Percentiles rank a stretch among this genome's conserved stretches.
Conservation (phyloP, 2,888 invertebrate species). For the Platycnemis pennipes region DNA sequence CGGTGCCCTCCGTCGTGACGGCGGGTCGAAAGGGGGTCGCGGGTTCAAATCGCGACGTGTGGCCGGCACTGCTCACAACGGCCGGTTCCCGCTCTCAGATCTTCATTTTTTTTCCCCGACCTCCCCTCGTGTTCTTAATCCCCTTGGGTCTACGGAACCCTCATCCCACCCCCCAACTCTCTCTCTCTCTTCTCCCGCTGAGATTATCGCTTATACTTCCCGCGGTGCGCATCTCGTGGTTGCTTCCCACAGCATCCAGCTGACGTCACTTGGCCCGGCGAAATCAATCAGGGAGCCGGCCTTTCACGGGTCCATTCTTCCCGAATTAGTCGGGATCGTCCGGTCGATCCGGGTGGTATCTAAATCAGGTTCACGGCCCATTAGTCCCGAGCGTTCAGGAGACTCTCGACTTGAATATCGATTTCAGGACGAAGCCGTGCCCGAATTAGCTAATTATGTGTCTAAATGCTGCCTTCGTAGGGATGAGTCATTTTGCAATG, state of each 20-base stretch:
- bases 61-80: neutral
- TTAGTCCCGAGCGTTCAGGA: too few species aligned
- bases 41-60: conserved; percentile 31
- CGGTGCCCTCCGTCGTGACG: neutral
- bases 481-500: too few species aligned
- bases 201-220: neutral
- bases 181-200: neutral
- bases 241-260: neutral
- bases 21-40: neutral
- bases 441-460: too few species aligned
- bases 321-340: conserved; percentile 23
- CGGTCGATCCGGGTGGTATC: neutral
- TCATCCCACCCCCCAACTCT: neutral
- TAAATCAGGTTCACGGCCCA: neutral
- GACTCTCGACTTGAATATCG: too few species aligned
- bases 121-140: neutral
- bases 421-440: too few species aligned
- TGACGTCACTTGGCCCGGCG: neutral
- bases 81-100: neutral
- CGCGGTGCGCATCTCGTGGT: neutral
- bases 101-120: neutral
- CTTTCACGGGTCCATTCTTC: neutral
- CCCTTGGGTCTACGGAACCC: neutral
- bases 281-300: neutral
- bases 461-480: too few species aligned